Evolutionary conservation across 92 coral and sea anemone genomes (phyloP), one percentile per base, ranked within the genome.

Genomic region (Epizoanthus stellaris): DNA sequence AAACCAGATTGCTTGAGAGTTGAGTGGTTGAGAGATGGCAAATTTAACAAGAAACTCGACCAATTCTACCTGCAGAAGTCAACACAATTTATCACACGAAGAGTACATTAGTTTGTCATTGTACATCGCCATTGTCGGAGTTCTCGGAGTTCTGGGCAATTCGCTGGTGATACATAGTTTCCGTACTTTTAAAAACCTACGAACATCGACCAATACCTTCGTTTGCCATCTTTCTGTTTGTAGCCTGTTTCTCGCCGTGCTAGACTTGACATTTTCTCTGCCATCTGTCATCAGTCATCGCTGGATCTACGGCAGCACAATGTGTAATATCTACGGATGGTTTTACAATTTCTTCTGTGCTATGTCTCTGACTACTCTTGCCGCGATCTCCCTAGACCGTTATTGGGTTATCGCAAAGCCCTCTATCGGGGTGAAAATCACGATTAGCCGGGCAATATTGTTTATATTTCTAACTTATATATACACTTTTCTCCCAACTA

Each of bases 331-430:
- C 10, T 95, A 87, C 43, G 98, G 97, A 13, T 85, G 94, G 62
- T 75, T 77, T 7, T 93, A 95, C 79, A 90, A 91, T 58, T 90
- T 91, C 40, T 89, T 95, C 70, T 87, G 92, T 85, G 87, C 92
- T 3, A 84, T 91, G 60, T 95, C 97, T 42, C 72, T 95, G 64
- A 94, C 89, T 25, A 95, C 95, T 3, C 90, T 95, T 0, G 98
- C 95, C 2, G 89, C 94, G 11, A 95, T 95, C 40, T 94, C 98
- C 15, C 88, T 95, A 10, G 98, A 95, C 59, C 90, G 98, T 7
- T 91, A 89, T 42, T 89, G 96, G 95, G 98, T 95, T 1, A 93
- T 95, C 43, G 85, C 97, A n/a, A 92, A 92, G 67, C 92, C 93
- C 7, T 85, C 93, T 12, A 87, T 89, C 34, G 90, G 98, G 17